Conservation (phyloP, 2,113 vertebrate species). For the Butorides virescens region DNA sequence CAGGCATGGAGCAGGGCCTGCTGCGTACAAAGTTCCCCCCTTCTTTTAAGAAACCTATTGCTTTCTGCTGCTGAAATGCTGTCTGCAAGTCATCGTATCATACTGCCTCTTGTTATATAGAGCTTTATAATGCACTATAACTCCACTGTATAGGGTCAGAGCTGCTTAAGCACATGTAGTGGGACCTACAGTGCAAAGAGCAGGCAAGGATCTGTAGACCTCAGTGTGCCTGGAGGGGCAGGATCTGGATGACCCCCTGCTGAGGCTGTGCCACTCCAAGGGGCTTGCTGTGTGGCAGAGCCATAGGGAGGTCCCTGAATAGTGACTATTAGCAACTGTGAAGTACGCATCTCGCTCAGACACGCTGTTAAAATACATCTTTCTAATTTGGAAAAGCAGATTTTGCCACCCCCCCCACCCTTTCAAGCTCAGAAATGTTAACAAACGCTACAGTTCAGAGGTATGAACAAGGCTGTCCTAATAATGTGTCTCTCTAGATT, state of each 20-base stretch:
- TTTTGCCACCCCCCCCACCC: background rate
- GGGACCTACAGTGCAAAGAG: background rate
- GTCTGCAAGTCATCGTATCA: background rate
- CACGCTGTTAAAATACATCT: background rate
- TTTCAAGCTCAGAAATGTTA: slow-evolving; percentile 29
- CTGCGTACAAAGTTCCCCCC: background rate
- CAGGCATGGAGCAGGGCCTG: background rate
- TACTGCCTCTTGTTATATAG: background rate
- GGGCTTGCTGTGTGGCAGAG: background rate
- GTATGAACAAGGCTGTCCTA: slow-evolving; percentile 50
- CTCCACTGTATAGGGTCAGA: background rate
- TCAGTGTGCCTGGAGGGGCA: background rate
- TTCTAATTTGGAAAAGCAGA: background rate
- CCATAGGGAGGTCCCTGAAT: background rate
- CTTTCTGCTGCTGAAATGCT: background rate
- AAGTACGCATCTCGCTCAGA: background rate
- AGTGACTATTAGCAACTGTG: background rate
- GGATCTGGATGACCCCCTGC: no score
- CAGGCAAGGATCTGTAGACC: background rate
- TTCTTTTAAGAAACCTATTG: background rate
- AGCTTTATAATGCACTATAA: background rate
- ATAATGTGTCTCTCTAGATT: slow-evolving; percentile 67
- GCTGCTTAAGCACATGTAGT: background rate
- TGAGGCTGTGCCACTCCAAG: background rate
- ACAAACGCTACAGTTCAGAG: slow-evolving; percentile 18